phyloP scores from a whole-genome alignment of 2,797 vertebrate species.

The Otus scops region DNA sequence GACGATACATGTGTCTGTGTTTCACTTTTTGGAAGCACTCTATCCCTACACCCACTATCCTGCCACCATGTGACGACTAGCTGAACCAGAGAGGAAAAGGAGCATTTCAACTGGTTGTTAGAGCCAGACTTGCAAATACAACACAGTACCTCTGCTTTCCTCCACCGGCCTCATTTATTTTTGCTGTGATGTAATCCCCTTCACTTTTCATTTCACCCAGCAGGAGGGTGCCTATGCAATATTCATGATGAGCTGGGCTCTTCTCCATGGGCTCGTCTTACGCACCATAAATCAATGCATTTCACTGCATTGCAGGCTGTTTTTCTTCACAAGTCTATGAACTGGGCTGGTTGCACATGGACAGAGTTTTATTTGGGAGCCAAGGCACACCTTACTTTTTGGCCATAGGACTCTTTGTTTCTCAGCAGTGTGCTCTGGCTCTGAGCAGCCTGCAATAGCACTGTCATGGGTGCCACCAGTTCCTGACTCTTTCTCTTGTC shows the following conservation, averaged over 20 bases:
- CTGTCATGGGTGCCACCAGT: neutral
- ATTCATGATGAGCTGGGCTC: neutral
- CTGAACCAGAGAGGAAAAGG: neutral
- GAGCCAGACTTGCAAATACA: neutral
- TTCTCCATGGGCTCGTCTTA: neutral
- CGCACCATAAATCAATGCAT: neutral
- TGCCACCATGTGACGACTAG: neutral
- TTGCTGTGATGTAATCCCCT: neutral
- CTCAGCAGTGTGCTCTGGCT: neutral
- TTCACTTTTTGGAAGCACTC: neutral
- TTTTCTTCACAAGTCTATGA: neutral
- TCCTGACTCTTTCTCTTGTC: neutral
- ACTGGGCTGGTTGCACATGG: neutral
- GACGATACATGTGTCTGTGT: fast-evolving
- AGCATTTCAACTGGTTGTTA: neutral
- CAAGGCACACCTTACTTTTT: neutral
- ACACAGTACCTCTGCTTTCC: neutral
- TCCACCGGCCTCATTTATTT: neutral
- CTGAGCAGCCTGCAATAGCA: neutral
- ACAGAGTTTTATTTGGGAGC: neutral
- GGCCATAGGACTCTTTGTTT: neutral
- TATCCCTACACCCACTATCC: neutral
- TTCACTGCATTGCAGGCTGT: neutral
- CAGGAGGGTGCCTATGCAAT: neutral
- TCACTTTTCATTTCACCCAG: neutral